Base-by-base conservation (phyloP, 2,113 vertebrate species). In the Cyanoderma ruficeps region DNA sequence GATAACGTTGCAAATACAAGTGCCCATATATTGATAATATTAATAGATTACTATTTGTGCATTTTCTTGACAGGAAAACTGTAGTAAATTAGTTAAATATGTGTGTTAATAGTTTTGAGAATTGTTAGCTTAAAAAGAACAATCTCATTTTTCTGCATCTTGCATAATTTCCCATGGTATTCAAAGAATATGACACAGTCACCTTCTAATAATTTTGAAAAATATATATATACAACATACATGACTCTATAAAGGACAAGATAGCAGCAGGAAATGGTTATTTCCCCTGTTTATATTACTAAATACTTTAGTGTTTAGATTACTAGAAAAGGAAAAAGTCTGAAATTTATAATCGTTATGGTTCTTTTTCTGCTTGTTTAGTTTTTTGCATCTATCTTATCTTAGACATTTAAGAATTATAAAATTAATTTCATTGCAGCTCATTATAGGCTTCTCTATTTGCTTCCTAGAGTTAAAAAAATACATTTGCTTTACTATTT, bases 151-250 rank as follows among this genome's bases (percentile, higher is more conserved):
- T 78, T 76, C 64, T 85, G 12, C 7, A n/a, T 76, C 37, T 50
- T 64, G 35, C 33, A 33, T 82, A 11, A 63, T 78, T 84, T 87
- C 42, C 39, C 35, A 72, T 0, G 0, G 0, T 39, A 50, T 44
- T 52, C 31, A 61, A 84, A 85, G 28, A 56, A 60, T 82, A 56
- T 39, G 24, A 22, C 14, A 69, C 0, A 0, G 31, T 78, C 37
- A 65, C 15, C 49, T 92, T 70, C 46, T 72, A 64, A 85, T 61
- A 72, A 42, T 88, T 85, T 82, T 59, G 15, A 17, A 64, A 25
- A 2, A 17, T 15, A 50, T 5, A 27, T 17, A 44, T 0, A 1
- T n/a, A 60, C 63, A 44, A 18, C 6, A 23, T 23, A 27, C 0
- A 0, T 64, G 24, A 15, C 14, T 69, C 30, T 24, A 21, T 28